Percentiles rank a stretch among this genome's conserved stretches.
Conservation (phyloP, 1,140 invertebrate genomes). For the Lepidurus couesii region DNA sequence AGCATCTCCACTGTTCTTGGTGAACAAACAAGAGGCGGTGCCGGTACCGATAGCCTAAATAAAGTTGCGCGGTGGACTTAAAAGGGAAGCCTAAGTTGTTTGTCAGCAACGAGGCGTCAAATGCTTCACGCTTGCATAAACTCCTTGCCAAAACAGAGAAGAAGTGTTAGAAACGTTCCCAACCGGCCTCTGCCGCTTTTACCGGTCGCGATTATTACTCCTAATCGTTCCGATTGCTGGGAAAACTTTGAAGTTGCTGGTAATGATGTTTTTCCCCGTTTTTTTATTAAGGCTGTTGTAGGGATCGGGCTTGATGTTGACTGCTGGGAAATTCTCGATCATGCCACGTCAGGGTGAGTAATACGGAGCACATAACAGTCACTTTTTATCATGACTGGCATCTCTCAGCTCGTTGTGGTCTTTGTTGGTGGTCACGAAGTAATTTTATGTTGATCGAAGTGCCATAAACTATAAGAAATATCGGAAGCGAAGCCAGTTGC, state of each 20-base stretch:
- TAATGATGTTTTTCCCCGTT: not conserved
- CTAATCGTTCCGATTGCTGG: not conserved
- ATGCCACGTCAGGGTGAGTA: not conserved
- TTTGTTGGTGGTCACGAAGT: conserved; percentile 2
- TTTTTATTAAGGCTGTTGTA: not conserved
- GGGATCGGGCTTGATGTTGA: not conserved
- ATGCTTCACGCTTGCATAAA: not conserved
- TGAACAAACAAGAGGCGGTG: conserved; percentile 15
- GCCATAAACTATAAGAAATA: not conserved
- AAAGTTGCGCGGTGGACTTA: conserved; percentile 15
- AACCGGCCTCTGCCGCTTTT: not conserved
- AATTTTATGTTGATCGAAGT: not conserved
- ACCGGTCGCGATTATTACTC: not conserved
- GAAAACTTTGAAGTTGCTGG: not conserved
- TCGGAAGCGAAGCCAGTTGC: not conserved
- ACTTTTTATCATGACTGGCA: not conserved
- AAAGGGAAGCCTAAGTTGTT: conserved; percentile 4
- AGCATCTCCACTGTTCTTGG: not conserved
- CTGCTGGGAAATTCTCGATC: not conserved
- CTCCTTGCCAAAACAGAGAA: not conserved
- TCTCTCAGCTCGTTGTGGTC: not conserved
- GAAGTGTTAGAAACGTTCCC: not conserved
- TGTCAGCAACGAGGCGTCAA: conserved; percentile 20
- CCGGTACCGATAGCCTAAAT: conserved; percentile 9
- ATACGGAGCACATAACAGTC: not conserved